Conservation (phyloP, 2,888 invertebrate genomes). For the Odontothrips loti region DNA sequence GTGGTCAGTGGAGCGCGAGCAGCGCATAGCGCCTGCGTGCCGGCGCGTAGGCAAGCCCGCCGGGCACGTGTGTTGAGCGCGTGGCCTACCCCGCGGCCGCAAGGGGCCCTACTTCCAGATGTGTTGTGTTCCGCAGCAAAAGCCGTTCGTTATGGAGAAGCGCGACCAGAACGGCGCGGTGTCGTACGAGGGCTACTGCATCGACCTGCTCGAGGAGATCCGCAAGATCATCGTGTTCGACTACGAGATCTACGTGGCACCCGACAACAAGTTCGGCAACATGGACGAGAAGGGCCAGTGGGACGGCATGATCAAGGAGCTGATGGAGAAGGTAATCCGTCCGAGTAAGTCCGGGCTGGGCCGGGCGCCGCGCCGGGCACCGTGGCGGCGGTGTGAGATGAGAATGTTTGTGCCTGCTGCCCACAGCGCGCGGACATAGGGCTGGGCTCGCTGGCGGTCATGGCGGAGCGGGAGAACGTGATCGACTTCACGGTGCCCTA, state of each 20-base stretch:
- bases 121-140: conserved; percentile 57
- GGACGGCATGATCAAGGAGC: conserved; percentile 78
- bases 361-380: neutral
- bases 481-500: conserved; percentile 98
- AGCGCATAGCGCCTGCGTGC: neutral
- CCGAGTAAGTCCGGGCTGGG: neutral
- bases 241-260: conserved; percentile 77
- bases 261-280: conserved; percentile 80
- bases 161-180: conserved; percentile 48
- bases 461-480: conserved; percentile 95
- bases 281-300: conserved; percentile 83
- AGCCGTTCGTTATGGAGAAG: conserved; percentile 75
- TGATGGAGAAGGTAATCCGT: conserved; percentile 61
- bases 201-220: conserved; percentile 87
- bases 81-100: too few relatives aligned
- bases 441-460: conserved; percentile 88
- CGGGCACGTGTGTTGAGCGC: too few relatives aligned
- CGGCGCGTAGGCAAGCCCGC: neutral
- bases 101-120: too few relatives aligned
- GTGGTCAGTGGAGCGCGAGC: conserved; percentile 53
- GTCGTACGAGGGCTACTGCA: conserved; percentile 74
- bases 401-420: conserved; percentile 8
- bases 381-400: neutral
- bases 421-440: conserved; percentile 81
- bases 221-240: conserved; percentile 80